Percentiles rank a stretch among this genome's conserved stretches.
These are phyloP conservation scores for Hypena proboscidalis DNA, from an alignment of 2,888 invertebrate species.

Conservation along the genomic window DNA sequence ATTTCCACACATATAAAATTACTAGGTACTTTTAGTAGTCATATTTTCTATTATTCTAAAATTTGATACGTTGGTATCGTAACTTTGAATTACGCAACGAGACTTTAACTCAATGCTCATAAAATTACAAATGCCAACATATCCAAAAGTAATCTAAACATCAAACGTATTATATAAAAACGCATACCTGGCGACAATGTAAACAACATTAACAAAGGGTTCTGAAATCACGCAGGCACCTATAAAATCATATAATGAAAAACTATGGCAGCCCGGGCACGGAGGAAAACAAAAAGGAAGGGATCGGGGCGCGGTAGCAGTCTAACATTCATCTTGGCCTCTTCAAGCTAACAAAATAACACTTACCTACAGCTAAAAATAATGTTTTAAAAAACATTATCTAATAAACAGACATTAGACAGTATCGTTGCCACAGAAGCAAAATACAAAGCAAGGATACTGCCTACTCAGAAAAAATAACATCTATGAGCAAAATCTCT, in stretches of 20 bases:
- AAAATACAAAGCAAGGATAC: constrained; percentile 66
- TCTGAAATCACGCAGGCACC: constrained; percentile 83
- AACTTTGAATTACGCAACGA: not conserved
- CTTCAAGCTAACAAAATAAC: constrained; percentile 84
- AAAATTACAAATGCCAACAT: constrained; percentile 45
- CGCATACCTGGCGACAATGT: constrained; percentile 86
- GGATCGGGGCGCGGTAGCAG: constrained; percentile 79
- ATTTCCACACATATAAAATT: constrained; percentile 18
- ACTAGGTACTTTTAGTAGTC: constrained; percentile 9
- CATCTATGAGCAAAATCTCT: constrained; percentile 80
- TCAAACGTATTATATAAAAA: constrained; percentile 73
- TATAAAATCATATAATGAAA: constrained; percentile 81
- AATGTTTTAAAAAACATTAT: constrained; percentile 67
- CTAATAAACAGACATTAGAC: constrained; percentile 74
- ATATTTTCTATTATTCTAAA: constrained; percentile 31
- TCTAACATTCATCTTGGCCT: constrained; percentile 85
- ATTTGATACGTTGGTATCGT: constrained; percentile 46
- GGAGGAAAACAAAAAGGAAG: constrained; percentile 76
- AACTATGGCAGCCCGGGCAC: constrained; percentile 82
- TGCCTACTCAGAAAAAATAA: constrained; percentile 76
- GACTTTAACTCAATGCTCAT: too few species aligned
- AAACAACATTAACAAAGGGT: constrained; percentile 85
- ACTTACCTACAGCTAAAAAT: constrained; percentile 82
- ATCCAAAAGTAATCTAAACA: constrained; percentile 52
- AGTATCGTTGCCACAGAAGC: constrained; percentile 69